phyloP scores from a whole-genome alignment of 2,113 vertebrate genomes.

The Strix aluco region DNA sequence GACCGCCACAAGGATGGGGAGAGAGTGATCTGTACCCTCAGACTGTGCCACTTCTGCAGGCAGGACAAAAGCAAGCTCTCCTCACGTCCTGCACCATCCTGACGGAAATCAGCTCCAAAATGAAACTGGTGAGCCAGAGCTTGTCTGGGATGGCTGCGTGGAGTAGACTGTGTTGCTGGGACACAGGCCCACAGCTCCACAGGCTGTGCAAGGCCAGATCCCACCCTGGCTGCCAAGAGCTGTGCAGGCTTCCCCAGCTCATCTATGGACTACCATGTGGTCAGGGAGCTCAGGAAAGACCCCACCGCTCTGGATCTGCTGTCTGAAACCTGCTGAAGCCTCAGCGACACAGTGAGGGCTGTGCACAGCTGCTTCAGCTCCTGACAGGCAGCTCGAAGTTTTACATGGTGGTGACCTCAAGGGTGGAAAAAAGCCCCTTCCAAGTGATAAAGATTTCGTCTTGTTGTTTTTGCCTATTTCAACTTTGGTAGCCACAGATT shows the following conservation, averaged over 20 bases:
- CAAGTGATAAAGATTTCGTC: background rate
- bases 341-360: accelerated
- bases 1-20: background rate
- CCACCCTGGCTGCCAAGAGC: background rate
- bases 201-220: background rate
- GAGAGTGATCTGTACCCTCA: background rate
- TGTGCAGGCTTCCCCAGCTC: background rate
- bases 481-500: background rate
- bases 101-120: background rate
- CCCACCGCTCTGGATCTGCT: background rate
- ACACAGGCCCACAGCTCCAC: background rate
- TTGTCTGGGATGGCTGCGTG: background rate
- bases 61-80: background rate
- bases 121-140: background rate
- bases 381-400: background rate
- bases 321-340: background rate
- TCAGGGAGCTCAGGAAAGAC: background rate
- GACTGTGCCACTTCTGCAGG: background rate
- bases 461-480: background rate
- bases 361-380: background rate
- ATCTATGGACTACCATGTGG: background rate
- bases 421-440: background rate
- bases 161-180: background rate
- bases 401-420: background rate
- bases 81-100: background rate